Base-by-base conservation (phyloP, 1,140 invertebrate species). In the Papilio polytes region DNA sequence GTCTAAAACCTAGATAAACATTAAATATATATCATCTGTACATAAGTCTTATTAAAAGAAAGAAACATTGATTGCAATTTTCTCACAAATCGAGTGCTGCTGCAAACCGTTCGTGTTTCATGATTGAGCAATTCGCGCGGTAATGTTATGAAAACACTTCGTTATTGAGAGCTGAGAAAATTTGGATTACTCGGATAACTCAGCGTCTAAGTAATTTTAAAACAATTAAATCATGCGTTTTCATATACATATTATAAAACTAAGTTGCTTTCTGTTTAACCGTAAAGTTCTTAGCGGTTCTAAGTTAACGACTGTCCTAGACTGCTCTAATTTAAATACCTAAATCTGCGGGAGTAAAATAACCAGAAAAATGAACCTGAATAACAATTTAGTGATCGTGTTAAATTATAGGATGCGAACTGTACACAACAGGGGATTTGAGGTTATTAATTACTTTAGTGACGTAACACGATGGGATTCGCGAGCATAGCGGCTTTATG, bases 401-500 rank as follows among this genome's bases (percentile, higher is more conserved):
- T 63, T 63, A 22, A 22, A 74, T 51, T 74, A 46, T 44, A 9
- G 13, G n/a, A 31, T 51, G n/a, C 12, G 3, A 26, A 48, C 46
- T 48, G 46, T 46, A 76, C 74, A 53, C 22, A 70, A 31, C 12
- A 51, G 10, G 44, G 46, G 41, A 51, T 22, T 76, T 53, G 44
- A 48, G 10, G 22, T 76, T 20, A 51, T 76, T 76, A 51, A 74
- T 74, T 76, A 76, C 6, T 12, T 46, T 20, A 20, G 74, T 76
- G 46, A 76, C 20, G 74, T 76, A 76, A 51, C 74, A 76, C 74
- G 74, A 20, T 22, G 44, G 74, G 74, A 20, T 51, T 20, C 74
- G 74, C 20, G 74, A 46, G 10, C 8, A 9, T 20, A 46, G 44
- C 74, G 74, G 81, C 80, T 83, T 83, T 83, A 82, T 76, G 80